phyloP scores from a whole-genome alignment of 2,797 vertebrate species.

The Eulemur coronatus region DNA sequence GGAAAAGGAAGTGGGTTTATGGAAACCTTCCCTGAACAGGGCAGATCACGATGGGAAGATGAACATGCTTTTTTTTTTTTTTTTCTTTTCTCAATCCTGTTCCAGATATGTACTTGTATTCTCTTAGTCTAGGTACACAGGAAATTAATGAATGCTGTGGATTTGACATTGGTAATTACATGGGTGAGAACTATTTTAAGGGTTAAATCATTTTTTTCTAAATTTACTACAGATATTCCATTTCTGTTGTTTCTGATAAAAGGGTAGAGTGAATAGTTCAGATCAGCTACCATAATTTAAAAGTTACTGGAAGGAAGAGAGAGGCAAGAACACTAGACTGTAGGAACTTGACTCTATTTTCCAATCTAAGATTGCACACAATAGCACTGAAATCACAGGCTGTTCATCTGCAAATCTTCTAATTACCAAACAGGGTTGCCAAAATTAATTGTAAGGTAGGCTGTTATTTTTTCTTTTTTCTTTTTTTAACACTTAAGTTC shows the following conservation, averaged over 20 bases:
- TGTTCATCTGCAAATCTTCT: neutral
- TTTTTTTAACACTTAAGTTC: neutral
- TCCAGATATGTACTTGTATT: neutral
- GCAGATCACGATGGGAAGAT: neutral
- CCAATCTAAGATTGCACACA: neutral
- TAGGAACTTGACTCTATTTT: neutral
- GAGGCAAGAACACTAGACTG: neutral
- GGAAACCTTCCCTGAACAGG: neutral
- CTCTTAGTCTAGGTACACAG: neutral
- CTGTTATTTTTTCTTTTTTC: neutral
- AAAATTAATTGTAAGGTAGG: neutral
- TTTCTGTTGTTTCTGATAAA: neutral
- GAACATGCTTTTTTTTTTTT: neutral
- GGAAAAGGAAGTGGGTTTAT: neutral
- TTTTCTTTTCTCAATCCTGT: neutral
- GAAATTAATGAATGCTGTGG: neutral
- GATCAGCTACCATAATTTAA: neutral
- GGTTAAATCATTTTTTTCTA: neutral
- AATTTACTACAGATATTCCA: neutral
- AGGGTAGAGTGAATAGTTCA: neutral
- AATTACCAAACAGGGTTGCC: neutral
- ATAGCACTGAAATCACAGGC: neutral
- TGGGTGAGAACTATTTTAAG: neutral
- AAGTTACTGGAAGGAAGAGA: neutral
- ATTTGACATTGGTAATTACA: neutral